Evolutionary conservation across 2,888 invertebrate species (phyloP).

Genomic region (Pseudococcus viburni): DNA sequence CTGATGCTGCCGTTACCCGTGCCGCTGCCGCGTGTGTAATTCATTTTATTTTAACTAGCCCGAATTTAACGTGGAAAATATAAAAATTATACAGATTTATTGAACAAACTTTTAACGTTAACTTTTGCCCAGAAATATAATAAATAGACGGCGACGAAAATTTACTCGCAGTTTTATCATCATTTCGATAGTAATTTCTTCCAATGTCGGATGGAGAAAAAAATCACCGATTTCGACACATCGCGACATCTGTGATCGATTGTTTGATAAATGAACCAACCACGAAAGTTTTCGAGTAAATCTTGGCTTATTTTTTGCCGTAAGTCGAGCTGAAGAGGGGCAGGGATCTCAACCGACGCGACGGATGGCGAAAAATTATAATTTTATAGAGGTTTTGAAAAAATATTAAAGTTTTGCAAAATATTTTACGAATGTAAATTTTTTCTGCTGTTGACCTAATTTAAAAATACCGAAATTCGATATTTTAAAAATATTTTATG

Average conservation of each 20-base stretch:
- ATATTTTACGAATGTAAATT: no score
- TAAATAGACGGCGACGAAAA: constrained; percentile 23
- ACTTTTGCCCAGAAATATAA: constrained; percentile 16
- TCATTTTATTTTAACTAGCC: constrained; percentile 44
- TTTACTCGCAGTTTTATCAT: constrained; percentile 33
- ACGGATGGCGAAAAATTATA: neutral
- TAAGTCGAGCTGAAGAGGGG: no score
- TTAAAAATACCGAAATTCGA: no score
- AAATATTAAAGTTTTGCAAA: neutral
- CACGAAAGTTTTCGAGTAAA: neutral
- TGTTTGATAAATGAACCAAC: constrained; percentile 2
- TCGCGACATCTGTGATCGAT: constrained; percentile 34
- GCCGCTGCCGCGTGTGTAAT: neutral
- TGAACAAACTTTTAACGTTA: constrained; percentile 31
- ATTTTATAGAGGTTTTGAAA: neutral
- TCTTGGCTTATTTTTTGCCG: neutral
- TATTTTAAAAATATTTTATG: no score
- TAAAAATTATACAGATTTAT: constrained; percentile 54
- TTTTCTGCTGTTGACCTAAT: no score
- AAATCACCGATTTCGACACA: neutral
- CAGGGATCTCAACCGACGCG: neutral
- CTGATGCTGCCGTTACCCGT: neutral
- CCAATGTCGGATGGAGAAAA: constrained; percentile 13
- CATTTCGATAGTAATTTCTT: constrained; percentile 12
- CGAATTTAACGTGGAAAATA: constrained; percentile 50